Evolutionary conservation across 2,797 vertebrate genomes (phyloP).

Genomic region (Acropternis orthonyx): DNA sequence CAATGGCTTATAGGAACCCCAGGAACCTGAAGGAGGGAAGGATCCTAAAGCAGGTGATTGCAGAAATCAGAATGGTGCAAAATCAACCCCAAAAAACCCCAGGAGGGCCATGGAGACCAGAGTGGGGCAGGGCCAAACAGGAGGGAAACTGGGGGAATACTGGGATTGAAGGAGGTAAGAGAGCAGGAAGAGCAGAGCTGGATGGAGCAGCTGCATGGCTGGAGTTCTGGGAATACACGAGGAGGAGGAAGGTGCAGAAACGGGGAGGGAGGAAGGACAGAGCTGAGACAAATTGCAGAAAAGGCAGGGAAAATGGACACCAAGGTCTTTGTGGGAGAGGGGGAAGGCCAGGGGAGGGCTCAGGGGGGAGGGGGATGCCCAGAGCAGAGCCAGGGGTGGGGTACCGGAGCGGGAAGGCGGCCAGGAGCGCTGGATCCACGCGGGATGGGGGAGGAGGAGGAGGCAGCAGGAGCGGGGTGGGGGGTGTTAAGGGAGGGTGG

Average conservation of each 20-base stretch:
- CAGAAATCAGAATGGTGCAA: neutral
- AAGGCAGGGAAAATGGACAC: neutral
- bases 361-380: accelerated
- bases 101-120: neutral
- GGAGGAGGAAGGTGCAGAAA: neutral
- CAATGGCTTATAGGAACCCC: neutral
- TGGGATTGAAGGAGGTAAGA: neutral
- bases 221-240: accelerated
- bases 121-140: neutral
- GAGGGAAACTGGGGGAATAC: neutral
- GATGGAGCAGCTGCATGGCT: neutral
- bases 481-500: accelerated
- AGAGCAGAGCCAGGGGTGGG: neutral
- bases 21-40: neutral
- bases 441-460: neutral
- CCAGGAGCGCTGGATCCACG: neutral
- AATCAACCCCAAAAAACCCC: neutral
- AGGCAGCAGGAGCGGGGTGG: accelerated
- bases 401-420: too few species aligned
- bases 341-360: neutral
- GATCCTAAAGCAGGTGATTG: neutral
- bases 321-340: neutral
- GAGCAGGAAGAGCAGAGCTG: neutral
- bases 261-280: neutral
- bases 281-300: neutral